Percentiles rank a stretch among this genome's conserved stretches.
Conservation (phyloP, 2,888 invertebrate genomes). For the Nudaria mundana region DNA sequence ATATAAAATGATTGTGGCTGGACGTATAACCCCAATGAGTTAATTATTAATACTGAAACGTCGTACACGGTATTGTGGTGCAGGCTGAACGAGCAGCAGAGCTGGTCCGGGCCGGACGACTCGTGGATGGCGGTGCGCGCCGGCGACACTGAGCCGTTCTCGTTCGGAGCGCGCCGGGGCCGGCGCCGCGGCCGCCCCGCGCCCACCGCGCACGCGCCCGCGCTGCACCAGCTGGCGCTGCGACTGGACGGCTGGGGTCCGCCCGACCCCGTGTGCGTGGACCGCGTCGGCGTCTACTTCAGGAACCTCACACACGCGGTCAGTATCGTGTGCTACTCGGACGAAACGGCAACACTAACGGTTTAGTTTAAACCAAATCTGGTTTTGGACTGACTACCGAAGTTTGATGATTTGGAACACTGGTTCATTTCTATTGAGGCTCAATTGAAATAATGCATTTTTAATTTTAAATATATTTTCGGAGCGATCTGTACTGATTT, state of each 20-base stretch:
- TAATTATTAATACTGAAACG: too few species aligned
- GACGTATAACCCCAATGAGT: too few species aligned
- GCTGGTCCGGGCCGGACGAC: constrained; percentile 63
- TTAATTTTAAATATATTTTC: too few species aligned
- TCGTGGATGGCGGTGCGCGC: constrained; percentile 85
- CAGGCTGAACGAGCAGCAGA: constrained; percentile 46
- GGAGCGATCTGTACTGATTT: neutral
- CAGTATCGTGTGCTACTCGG: too few species aligned
- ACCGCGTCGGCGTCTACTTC: constrained; percentile 97
- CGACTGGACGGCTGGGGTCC: constrained; percentile 94
- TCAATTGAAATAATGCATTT: too few species aligned
- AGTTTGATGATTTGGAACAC: too few species aligned
- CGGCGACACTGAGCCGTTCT: constrained; percentile 91
- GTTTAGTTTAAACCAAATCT: too few species aligned
- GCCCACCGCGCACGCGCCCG: constrained; percentile 84
- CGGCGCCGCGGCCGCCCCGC: constrained; percentile 67
- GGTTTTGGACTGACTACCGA: too few species aligned
- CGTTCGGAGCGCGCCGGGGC: constrained; percentile 88
- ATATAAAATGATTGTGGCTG: too few species aligned
- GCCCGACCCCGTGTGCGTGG: constrained; percentile 95
- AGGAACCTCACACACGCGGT: constrained; percentile 75
- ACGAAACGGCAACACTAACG: too few species aligned
- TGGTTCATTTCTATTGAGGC: too few species aligned
- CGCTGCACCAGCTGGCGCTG: constrained; percentile 93
- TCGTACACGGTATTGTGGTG: too few species aligned